A percentile compares a stretch with the other conserved stretches of the same genome.
These are phyloP conservation scores for Rhabditophanes sp. DNA, from an alignment of 2,888 invertebrate species.

Conservation along the genomic window DNA sequence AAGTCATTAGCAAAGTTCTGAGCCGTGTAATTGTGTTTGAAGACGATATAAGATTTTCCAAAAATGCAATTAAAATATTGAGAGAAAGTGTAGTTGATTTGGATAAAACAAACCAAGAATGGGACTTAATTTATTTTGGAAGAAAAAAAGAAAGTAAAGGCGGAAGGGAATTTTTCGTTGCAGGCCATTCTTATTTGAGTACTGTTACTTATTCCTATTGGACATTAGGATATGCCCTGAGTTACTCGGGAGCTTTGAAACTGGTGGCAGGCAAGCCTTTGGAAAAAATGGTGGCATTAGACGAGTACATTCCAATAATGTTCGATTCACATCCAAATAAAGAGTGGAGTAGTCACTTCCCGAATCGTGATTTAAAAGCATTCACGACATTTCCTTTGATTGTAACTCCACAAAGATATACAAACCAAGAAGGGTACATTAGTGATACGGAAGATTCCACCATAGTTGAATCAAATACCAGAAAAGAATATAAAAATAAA, in stretches of 20 bases:
- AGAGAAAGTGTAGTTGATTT: constrained; percentile 56
- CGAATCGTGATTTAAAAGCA: constrained; percentile 60
- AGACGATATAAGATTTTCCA: constrained; percentile 81
- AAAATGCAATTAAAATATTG: constrained; percentile 58
- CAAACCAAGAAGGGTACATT: constrained; percentile 65
- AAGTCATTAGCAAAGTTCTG: constrained; percentile 45
- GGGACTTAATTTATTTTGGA: constrained; percentile 87
- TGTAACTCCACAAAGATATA: constrained; percentile 80
- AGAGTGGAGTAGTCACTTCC: constrained; percentile 58
- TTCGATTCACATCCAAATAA: constrained; percentile 67
- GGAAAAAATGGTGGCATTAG: not conserved
- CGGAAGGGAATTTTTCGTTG: constrained; percentile 15
- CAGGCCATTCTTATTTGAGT: constrained; percentile 28
- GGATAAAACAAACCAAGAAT: constrained; percentile 50
- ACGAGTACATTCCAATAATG: constrained; percentile 70
- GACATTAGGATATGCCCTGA: constrained; percentile 82
- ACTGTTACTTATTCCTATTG: constrained; percentile 72
- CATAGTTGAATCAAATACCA: constrained; percentile 13
- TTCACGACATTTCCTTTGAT: constrained; percentile 71
- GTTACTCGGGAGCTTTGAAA: constrained; percentile 63
- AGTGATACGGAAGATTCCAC: constrained; percentile 39
- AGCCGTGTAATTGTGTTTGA: constrained; percentile 54
- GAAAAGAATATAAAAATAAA: too few species aligned
- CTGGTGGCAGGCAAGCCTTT: constrained; percentile 51
- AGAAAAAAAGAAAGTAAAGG: constrained; percentile 59